Percentiles rank a stretch among this genome's conserved stretches.
phyloP scores from a whole-genome alignment of 2,888 invertebrate species.

The Synanthedon andrenaeformis region DNA sequence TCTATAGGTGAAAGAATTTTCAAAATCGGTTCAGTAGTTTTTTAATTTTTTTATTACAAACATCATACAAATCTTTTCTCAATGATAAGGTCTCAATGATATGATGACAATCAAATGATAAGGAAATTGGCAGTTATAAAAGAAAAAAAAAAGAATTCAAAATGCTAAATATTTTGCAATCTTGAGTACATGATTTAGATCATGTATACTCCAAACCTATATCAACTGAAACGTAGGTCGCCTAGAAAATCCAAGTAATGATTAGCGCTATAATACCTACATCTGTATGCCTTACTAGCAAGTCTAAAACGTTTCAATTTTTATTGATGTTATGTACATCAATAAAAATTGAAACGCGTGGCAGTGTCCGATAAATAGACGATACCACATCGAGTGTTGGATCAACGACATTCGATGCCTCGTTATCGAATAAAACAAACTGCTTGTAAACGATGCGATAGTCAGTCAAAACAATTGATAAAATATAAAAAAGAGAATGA shows the following conservation, averaged over 20 bases:
- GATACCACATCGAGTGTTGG: not conserved
- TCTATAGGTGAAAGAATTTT: too few species aligned
- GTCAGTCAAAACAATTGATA: constrained; percentile 53
- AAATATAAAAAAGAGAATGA: constrained; percentile 25
- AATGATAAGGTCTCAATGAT: too few species aligned
- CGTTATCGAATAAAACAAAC: constrained; percentile 6
- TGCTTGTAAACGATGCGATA: constrained; percentile 34
- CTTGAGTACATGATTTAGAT: not conserved
- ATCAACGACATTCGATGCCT: not conserved
- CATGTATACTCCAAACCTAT: not conserved
- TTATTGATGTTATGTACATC: too few species aligned
- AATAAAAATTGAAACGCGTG: too few species aligned
- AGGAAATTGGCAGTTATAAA: not conserved
- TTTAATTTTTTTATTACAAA: too few species aligned
- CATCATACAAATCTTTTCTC: too few species aligned
- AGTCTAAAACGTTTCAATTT: too few species aligned
- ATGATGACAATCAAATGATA: too few species aligned
- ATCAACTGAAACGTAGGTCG: not conserved
- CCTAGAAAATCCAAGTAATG: not conserved
- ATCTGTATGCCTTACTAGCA: too few species aligned
- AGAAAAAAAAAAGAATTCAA: not conserved
- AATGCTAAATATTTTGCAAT: not conserved
- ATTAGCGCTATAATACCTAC: too few species aligned
- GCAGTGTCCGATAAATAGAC: not conserved
- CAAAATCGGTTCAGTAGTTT: too few species aligned